Evolutionary conservation across 2,113 vertebrate genomes (phyloP).

Genomic region (Paratilapia polleni): DNA sequence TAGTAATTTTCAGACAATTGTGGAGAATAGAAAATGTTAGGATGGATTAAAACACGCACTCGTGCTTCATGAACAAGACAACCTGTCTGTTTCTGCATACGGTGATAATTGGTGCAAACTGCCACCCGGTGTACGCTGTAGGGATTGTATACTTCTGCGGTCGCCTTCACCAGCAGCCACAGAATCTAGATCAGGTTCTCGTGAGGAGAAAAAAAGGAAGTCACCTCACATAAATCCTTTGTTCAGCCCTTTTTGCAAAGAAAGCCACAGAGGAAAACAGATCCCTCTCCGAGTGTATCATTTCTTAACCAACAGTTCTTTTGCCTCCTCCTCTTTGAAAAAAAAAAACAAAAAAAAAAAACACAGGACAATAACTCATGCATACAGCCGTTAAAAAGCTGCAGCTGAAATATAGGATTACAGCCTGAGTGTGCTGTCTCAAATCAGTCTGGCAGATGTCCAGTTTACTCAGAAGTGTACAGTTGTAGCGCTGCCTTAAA

Average conservation of each 20-base stretch:
- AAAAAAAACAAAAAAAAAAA: no score
- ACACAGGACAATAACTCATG: slow-evolving; percentile 58
- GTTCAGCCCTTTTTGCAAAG: slow-evolving; percentile 67
- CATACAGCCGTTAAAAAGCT: slow-evolving; percentile 53
- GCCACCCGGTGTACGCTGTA: slow-evolving; percentile 14
- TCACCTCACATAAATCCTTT: slow-evolving; percentile 80
- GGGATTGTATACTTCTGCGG: slow-evolving; percentile 36
- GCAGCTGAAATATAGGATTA: slow-evolving; percentile 49
- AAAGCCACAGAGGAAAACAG: slow-evolving; percentile 72
- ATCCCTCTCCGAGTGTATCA: slow-evolving; percentile 69
- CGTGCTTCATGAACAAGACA: background rate
- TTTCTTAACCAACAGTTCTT: slow-evolving; percentile 70
- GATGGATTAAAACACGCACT: background rate
- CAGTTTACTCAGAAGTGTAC: slow-evolving; percentile 43
- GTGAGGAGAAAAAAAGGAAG: slow-evolving; percentile 62
- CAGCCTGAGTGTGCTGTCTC: slow-evolving; percentile 31
- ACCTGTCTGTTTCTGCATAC: slow-evolving; percentile 12
- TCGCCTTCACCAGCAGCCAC: slow-evolving; percentile 38
- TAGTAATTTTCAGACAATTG: background rate
- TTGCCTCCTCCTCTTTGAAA: slow-evolving; percentile 9
- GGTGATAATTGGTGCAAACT: slow-evolving; percentile 16
- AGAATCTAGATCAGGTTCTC: slow-evolving; percentile 77
- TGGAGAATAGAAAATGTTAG: background rate
- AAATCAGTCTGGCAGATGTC: slow-evolving; percentile 60
- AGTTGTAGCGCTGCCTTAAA: slow-evolving; percentile 53